Evolutionary conservation across 2,797 vertebrate genomes (phyloP), one percentile per base, ranked within the genome.

Genomic region (Chelidonichthys spinosus): DNA sequence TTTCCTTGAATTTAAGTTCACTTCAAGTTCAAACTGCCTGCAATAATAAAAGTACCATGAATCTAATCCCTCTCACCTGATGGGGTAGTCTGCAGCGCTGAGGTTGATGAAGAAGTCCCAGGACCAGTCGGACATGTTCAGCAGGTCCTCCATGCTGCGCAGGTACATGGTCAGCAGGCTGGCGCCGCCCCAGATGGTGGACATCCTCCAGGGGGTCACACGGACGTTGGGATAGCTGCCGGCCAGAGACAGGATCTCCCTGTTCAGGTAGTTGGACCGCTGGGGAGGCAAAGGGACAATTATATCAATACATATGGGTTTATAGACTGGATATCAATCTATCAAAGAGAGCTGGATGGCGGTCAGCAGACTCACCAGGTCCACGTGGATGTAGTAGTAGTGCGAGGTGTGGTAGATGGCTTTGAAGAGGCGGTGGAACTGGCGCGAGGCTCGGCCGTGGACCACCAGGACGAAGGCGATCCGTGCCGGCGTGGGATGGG

Each of bases 51-150:
- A 37, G 49, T 15, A 6, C 13, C 14, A 13, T 5, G 0, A 56
- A 25, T n/a, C 14, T 15, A 14, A 18, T 46, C 14, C 25, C 25
- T 18, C 89, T 90, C 87, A 99, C 98, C 98, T 97, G 95, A 99
- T 97, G 1, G 98, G 98, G 72, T 98, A 99, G 92, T 99, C 98
- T 0, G 98, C 98, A 2, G 96, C 97, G 4, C 98, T 99, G 82
- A 99, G 96, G 92, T 99, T 99, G 90, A 99, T 98, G 93, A 99
- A 99, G 94, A 99, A 99, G 91, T 99, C 98, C 98, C 98, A 99
- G 4, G 94, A 93, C 98, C 98, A 99, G 92, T 99, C 96, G 1
- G 78, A 74, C 97, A 98, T 99, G 59, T 95, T 93, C 87, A 99
- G 95, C 2, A 99, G 93, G 91, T 99, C 97, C 25, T 93, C 94